Evolutionary conservation across 2,888 invertebrate genomes (phyloP).

Genomic region (Amphipyra berbera): DNA sequence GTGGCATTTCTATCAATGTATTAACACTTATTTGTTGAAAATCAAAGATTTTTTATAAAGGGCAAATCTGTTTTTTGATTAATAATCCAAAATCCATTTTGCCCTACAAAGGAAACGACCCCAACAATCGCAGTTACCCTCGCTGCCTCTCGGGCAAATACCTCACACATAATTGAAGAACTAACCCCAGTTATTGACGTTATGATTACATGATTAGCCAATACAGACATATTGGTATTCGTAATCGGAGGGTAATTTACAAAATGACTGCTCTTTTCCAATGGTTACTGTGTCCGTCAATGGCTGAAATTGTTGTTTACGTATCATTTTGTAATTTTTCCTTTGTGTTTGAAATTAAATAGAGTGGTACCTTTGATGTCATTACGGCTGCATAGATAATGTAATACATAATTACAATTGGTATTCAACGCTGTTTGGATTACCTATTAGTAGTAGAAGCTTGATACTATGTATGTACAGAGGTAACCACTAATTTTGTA

Average conservation of each 20-base stretch:
- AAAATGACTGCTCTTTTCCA: conserved; percentile 22
- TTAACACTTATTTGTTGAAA: too few relatives aligned
- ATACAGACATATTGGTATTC: conserved; percentile 12
- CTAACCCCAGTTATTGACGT: conserved; percentile 1
- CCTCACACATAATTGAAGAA: not conserved
- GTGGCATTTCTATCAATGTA: too few relatives aligned
- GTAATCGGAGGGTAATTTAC: conserved; percentile 27
- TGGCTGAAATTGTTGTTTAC: conserved; percentile 17
- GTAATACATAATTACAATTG: not conserved
- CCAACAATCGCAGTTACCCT: too few relatives aligned
- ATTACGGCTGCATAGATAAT: conserved; percentile 28
- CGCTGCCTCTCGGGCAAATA: too few relatives aligned
- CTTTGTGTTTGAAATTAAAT: conserved; percentile 26
- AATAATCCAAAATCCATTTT: too few relatives aligned
- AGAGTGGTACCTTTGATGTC: conserved; percentile 14
- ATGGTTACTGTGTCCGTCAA: conserved; percentile 12
- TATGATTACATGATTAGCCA: conserved; percentile 22
- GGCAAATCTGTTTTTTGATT: too few relatives aligned
- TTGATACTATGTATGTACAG: too few relatives aligned
- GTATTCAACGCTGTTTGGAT: too few relatives aligned
- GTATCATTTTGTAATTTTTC: conserved; percentile 12
- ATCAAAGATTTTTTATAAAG: too few relatives aligned
- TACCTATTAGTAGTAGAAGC: too few relatives aligned
- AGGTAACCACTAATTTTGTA: too few relatives aligned
- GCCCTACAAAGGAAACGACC: too few relatives aligned